A percentile compares a stretch with the other conserved stretches of the same genome.
Conservation (phyloP, 2,888 invertebrate genomes). For the Lasioglossum zephyrum region DNA sequence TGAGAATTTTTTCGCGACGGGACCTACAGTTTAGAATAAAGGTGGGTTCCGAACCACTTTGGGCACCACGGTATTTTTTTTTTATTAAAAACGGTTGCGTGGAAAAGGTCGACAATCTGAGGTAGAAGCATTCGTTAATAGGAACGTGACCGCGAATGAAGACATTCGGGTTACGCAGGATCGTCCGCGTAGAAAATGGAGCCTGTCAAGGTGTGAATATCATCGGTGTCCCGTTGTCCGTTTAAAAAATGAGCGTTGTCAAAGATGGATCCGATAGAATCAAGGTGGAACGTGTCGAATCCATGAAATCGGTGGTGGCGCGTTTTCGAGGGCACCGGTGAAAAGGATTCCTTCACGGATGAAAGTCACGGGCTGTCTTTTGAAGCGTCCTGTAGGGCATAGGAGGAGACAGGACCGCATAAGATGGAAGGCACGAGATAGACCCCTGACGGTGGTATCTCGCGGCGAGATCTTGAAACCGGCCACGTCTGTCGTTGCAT, state of each 20-base stretch:
- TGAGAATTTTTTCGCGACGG: no score
- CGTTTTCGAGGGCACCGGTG: conserved; percentile 7
- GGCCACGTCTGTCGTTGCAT: conserved; percentile 74
- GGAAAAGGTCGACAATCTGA: not conserved
- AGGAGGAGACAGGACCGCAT: conserved; percentile 51
- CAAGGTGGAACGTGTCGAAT: not conserved
- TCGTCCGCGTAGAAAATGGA: not conserved
- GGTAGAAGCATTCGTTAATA: not conserved
- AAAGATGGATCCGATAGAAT: not conserved
- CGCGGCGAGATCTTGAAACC: conserved; percentile 73
- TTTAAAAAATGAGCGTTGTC: not conserved
- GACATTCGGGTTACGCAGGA: not conserved
- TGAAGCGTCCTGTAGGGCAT: conserved; percentile 57
- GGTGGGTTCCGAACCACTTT: no score
- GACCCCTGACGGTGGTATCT: conserved; percentile 76
- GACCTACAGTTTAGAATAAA: no score
- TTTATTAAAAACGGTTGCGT: not conserved
- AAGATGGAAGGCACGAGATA: conserved; percentile 77
- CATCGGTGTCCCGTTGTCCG: not conserved
- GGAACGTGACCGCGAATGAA: not conserved
- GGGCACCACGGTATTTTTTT: no score
- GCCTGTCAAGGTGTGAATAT: not conserved
- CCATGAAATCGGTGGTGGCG: conserved; percentile 13
- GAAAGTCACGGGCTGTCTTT: conserved; percentile 43
- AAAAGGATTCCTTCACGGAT: conserved; percentile 39